Base-by-base conservation (phyloP, 1,140 invertebrate species). In the Drosophila sulfurigaster region DNA sequence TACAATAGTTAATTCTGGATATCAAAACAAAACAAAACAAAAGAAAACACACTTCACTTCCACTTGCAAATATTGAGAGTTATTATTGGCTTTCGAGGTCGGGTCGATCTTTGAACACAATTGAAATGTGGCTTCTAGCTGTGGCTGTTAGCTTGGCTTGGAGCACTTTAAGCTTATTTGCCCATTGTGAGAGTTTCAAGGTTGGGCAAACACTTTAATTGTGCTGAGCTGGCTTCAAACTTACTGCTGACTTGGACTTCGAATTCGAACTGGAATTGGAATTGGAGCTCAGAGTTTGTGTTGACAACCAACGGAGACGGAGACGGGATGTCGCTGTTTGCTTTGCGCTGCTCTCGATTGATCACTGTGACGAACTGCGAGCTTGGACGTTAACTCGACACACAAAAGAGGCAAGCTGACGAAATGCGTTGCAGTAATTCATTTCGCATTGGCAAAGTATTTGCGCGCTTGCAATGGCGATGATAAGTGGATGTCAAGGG, bases 401-500 rank as follows among this genome's bases (percentile, higher is more conserved):
- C 20, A 28, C 3, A 32, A 32, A 54, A 32, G 54, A 6, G 54
- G 54, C 7, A 62, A 75, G 25, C 60, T 52, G 28, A 66, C 75
- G 54, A 74, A 87, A 82, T 88, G 83, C 69, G 80, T 79, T 78
- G 38, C 48, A 72, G 59, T 56, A 76, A 81, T 78, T 66, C 64
- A 79, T 76, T 76, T 67, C 58, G 67, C 66, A 52, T 45, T 63
- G 78, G 62, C 72, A 52, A 70, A 72, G 28, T 38, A 75, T 72
- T 58, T 66, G 60, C 57, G 46, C 15, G 41, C 20, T 67, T 52
- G 30, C 35, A 32, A 4, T 59, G 5, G 83, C 74, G 83, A 88
- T 88, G 83, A 88, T 88, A 88, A 88, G 80, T 78, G 80, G 71
- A 73, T 83, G 80, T 82, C 83, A 80, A 78, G 79, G 82, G 82